Evolutionary conservation across 2,113 vertebrate genomes (phyloP), one percentile per base, ranked within the genome.

Genomic region (Tenebrosternarchus preto): DNA sequence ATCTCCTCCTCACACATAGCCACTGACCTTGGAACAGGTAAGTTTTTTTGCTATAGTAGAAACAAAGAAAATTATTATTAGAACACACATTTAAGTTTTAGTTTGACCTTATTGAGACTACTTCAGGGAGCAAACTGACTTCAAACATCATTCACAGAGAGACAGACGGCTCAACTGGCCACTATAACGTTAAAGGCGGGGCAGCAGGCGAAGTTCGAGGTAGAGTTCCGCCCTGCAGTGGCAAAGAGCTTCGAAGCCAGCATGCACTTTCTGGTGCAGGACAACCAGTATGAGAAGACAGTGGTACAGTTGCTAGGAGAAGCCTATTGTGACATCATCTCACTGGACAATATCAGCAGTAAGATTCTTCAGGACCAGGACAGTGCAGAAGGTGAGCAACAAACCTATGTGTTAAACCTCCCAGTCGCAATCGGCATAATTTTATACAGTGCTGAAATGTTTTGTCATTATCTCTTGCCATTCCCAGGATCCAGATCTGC

Each of bases 241-340:
- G 78, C 90, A 2, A 89, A 91, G 57, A 91, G 1, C 2, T 70
- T 91, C 57, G 86, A 91, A 63, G 92, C 91, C 50, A 86, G 36
- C 75, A 89, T 98, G 57, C 84, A 27, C 25, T 46, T 97, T 31
- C 86, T 91, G 0, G 87, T 98, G 72, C 77, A 93, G 60, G 86
- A 94, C 88, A 94, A 92, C 82, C 92, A 89, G 2, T 94, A 92
- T 3, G 91, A 93, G 71, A 90, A 92, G 3, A 94, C 85, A 8
- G 4, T 56, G 57, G 88, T 98, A 73, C 90, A 86, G 60, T 61
- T 97, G 80, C 78, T 87, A 9, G 96, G 92, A 0, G 95, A 97
- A 73, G 91, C 95, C 64, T 95, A 94, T 3, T 81, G 92, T 81
- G 94, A 95, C 29, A 91, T 95, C 0, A 72, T 97, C 85, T 93